phyloP scores from a whole-genome alignment of 2,797 vertebrate species.

The Psittacula derbiana region DNA sequence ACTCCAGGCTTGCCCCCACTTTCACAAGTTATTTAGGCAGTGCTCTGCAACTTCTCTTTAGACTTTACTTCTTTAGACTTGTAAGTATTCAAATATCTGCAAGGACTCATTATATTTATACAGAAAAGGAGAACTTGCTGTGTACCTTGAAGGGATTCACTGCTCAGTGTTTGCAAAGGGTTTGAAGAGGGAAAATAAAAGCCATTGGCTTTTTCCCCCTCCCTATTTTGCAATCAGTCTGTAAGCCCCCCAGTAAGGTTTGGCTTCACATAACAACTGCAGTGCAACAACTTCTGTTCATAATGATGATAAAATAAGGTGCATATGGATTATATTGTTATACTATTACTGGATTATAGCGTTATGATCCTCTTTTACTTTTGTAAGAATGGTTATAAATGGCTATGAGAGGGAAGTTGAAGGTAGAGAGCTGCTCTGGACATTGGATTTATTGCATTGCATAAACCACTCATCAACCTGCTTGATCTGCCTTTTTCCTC shows the following conservation, averaged over 20 bases:
- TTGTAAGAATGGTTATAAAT: neutral
- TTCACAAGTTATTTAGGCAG: neutral
- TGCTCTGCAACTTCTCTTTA: neutral
- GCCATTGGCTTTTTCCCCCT: neutral
- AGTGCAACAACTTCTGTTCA: neutral
- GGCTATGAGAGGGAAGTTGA: neutral
- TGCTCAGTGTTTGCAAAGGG: neutral
- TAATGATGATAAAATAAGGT: neutral
- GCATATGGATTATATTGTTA: neutral
- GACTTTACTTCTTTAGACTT: neutral
- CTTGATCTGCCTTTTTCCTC: neutral
- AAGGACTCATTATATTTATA: fast-evolving
- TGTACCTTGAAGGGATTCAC: neutral
- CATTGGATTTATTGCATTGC: constrained; percentile 23
- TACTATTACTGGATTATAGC: neutral
- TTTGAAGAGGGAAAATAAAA: neutral
- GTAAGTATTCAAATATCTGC: neutral
- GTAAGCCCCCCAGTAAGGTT: neutral
- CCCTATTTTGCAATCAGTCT: neutral
- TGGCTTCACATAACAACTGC: neutral
- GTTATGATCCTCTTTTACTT: neutral
- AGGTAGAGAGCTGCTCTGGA: neutral
- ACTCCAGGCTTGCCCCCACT: neutral
- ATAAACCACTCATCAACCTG: constrained; percentile 27
- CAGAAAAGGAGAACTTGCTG: neutral